Base-by-base conservation (phyloP, 1,140 invertebrate species). In the Triops cancriformis region DNA sequence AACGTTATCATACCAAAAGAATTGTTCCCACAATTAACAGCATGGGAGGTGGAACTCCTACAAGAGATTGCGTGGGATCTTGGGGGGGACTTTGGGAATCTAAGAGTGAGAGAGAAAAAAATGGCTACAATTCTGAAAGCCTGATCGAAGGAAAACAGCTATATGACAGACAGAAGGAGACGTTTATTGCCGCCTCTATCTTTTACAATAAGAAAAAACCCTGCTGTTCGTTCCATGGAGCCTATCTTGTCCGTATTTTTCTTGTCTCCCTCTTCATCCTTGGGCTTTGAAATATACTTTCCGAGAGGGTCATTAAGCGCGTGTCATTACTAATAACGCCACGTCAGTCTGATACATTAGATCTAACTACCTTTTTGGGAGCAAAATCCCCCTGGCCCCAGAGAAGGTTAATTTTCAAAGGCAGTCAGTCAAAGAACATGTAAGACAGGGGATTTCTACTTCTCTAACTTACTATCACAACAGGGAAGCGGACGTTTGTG, bases 251-350 rank as follows among this genome's bases (percentile, higher is more conserved):
- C n/a, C 5, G 10, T 37, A 37, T 23, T 64, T 64, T 64, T 64
- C 51, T 14, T 23, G n/a, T n/a, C n/a, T n/a, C n/a, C 18, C 51
- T 64, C 18, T 64, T 18, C 31, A 64, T 64, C 51, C 51, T 11
- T n/a, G 23, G 51, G 23, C 14, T 37, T 64, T 64, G 51, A 64
- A 23, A 64, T 64, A 64, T 64, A 64, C 31, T 37, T 64, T 64
- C n/a, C 51, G 51, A 64, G 51, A 64, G 51, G 51, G 51, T 23
- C 51, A 64, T 64, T 64, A 64, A 64, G 51, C 51, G 51, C 51
- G 51, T 64, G 51, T 64, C 51, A 64, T 64, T 64, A 64, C 51
- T 64, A 64, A 64, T 64, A 64, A 64, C 23, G 51, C 51, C 51
- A 6, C 23, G 51, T 64, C 51, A 64, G 51, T n/a, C 7, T 23